Base-by-base conservation (phyloP, 2,797 vertebrate species). In the Alectoris magna region DNA sequence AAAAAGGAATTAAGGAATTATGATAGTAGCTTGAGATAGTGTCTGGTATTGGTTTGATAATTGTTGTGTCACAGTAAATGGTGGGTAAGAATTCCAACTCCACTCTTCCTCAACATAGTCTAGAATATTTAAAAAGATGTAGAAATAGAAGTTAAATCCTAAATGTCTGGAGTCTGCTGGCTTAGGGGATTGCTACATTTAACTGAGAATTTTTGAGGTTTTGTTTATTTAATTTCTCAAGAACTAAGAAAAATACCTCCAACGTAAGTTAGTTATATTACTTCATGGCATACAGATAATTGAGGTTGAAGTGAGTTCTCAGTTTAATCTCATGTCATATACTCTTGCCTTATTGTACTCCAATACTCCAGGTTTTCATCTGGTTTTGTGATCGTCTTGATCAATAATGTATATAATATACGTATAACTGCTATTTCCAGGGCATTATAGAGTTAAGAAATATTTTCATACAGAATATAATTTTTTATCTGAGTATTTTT, bases 291-390 rank as follows among this genome's bases (percentile, higher is more conserved):
- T 91, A 88, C 81, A 75, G 51, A 63, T 91, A 95, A 91, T 80
- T 72, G 46, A 89, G 36, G 53, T n/a, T 96, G 93, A 94, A 96
- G 69, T 67, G 63, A 94, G 69, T 90, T 95, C 63, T 88, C 70
- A 84, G 77, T 59, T 89, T 96, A 84, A 93, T 90, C 82, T 77
- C 92, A 34, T 9, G 43, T 94, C 81, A 63, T 21, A 14, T 82
- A 60, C 53, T 94, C 29, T 72, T 88, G 41, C 70, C 38, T 91
- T 92, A 89, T 70, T 62, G 24, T 43, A 72, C 62, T 91, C 64
- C 10, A 70, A 2, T 86, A 36, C n/a, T 94, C 87, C 93, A 83
- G 43, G 6, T 46, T 72, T 88, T 95, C 58, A 46, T 23, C 81
- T 76, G 81, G 34, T 81, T 95, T 63, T 92, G 23, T 70, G 51